Evolutionary conservation across 2,113 vertebrate genomes (phyloP).

Genomic region (Paralichthys olivaceus): DNA sequence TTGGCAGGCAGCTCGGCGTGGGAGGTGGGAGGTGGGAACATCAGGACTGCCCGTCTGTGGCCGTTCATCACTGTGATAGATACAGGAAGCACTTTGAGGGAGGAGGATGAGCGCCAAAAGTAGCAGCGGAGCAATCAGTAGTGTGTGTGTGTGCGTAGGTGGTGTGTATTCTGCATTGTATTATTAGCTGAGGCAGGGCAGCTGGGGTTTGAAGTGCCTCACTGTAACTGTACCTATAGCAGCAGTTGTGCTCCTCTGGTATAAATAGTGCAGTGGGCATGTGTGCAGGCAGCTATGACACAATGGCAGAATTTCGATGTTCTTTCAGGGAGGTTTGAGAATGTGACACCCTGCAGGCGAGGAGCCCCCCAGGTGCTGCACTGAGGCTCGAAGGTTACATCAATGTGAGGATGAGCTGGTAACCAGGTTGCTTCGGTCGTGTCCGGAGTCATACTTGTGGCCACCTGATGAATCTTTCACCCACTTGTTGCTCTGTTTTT

Average conservation of each 20-base stretch:
- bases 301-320: constrained; percentile 71
- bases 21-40: constrained; percentile 57
- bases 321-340: constrained; percentile 73
- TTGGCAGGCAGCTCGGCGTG: constrained; percentile 51
- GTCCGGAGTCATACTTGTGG: background rate
- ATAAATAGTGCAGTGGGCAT: constrained; percentile 77
- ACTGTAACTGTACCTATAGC: constrained; percentile 79
- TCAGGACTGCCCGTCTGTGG: constrained; percentile 51
- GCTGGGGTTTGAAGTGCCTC: constrained; percentile 71
- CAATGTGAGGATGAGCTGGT: constrained; percentile 43
- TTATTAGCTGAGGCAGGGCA: constrained; percentile 73
- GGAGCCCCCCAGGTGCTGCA: constrained; percentile 49
- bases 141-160: constrained; percentile 25
- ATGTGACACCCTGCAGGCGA: constrained; percentile 66
- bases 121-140: constrained; percentile 25
- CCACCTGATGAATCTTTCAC: background rate
- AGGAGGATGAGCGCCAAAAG: constrained; percentile 44
- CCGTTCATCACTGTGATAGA: constrained; percentile 60
- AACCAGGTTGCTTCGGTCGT: background rate
- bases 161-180: constrained; percentile 49
- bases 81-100: constrained; percentile 54
- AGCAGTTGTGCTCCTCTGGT: constrained; percentile 78
- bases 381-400: constrained; percentile 63
- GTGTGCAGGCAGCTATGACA: constrained; percentile 70
- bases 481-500: background rate